phyloP scores from a whole-genome alignment of 2,113 vertebrate species.

The Rhinopomastus cyanomelas region DNA sequence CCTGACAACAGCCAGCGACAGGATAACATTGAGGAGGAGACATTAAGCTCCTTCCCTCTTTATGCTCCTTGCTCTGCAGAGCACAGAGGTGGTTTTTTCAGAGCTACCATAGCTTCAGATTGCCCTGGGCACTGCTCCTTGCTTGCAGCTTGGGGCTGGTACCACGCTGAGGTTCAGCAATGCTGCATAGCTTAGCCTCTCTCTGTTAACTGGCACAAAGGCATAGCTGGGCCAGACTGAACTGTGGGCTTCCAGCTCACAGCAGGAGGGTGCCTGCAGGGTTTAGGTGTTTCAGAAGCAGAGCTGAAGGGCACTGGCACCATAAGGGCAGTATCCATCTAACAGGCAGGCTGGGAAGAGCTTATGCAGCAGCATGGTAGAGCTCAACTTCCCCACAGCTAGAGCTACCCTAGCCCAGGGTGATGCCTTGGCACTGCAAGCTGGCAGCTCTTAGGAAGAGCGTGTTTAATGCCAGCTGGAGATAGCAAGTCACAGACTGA shows the following conservation, averaged over 20 bases:
- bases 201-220: neutral
- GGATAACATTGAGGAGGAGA: neutral
- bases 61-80: neutral
- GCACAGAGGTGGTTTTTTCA: neutral
- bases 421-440: neutral
- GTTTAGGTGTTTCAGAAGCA: neutral
- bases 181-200: neutral
- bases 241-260: neutral
- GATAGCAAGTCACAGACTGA: neutral
- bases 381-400: neutral
- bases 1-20: neutral
- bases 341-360: neutral
- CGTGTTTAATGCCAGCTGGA: neutral
- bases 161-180: neutral
- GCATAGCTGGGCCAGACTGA: neutral
- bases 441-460: neutral
- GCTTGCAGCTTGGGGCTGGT: neutral
- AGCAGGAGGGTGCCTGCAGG: neutral
- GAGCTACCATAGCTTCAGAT: neutral
- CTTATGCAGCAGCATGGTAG: neutral
- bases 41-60: neutral
- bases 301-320: neutral
- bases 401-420: neutral
- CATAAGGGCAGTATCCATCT: too few relatives aligned
- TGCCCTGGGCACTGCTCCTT: neutral